Base-by-base conservation (phyloP, 2,888 invertebrate genomes). In the Eristalis arbustorum region DNA sequence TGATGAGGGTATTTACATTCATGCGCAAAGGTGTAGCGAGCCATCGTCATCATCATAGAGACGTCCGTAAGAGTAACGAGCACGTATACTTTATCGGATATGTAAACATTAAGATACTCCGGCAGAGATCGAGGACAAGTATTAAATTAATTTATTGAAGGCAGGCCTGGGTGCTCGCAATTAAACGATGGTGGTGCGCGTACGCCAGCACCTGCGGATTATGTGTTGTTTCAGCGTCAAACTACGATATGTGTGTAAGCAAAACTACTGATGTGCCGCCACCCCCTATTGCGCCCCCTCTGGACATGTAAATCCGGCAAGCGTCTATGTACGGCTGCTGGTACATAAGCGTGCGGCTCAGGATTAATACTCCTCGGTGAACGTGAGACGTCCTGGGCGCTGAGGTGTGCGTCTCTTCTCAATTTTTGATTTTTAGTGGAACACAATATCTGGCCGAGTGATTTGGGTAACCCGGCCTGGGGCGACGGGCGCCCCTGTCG, bases 1-100 rank as follows among this genome's bases (percentile, higher is more conserved):
- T 83, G 87, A 87, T 87, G 87, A 87, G 87, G 87, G 87, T 87
- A 87, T 87, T 87, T 83, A 87, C 87, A 87, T 87, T 87, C 87
- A 87, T 87, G 87, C 87, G 87, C 87, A 87, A 87, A 87, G 87
- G 87, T 87, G 78, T 72, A 75, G 73, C 74, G 68, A 72, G 73
- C 14, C n/a, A n/a, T 14, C 63, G 18, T 8, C 49, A 56, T 23
- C 56, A 49, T 75, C 78, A 83, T 78, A 87, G 87, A 83, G 83
- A 87, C 83, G 87, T 84, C 84, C 79, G 79, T 76, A 61, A 75
- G n/a, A n/a, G 81, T 83, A 83, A 83, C 78, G 73, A 76, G 73
- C 83, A 83, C 83, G 83, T 83, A 83, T 81, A 81, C 69, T 75
- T 81, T 83, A 83, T 83, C 72, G 87, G 83, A 87, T 87, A 87